Evolutionary conservation across 1,140 invertebrate species (phyloP).

Genomic region (Hetaerina americana): DNA sequence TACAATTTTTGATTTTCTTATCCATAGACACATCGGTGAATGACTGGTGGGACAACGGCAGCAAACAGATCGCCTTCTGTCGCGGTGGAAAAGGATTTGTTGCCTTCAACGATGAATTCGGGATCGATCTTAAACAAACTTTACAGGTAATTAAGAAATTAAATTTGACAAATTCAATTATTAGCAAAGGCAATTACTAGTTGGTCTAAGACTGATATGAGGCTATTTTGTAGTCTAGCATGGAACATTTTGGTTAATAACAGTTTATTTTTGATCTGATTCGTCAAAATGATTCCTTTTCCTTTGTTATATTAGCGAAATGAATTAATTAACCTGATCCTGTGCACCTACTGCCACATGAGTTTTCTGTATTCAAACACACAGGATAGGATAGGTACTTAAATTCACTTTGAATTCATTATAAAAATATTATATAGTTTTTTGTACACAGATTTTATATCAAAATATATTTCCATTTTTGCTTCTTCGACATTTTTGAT

Average conservation of each 20-base stretch:
- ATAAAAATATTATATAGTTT: not conserved
- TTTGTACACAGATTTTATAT: not conserved
- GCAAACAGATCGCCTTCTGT: constrained; percentile 63
- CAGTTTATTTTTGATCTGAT: not conserved
- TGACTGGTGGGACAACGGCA: constrained; percentile 60
- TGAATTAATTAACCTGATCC: not conserved
- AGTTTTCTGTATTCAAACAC: not conserved
- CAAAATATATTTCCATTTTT: not conserved
- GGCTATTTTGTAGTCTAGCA: no score
- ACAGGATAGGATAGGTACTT: not conserved
- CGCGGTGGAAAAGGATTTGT: constrained; percentile 55
- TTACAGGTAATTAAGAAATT: constrained; percentile 29
- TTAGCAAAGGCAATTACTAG: no score
- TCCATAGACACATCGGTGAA: constrained; percentile 24
- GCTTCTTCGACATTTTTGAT: not conserved
- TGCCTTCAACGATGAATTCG: constrained; percentile 51
- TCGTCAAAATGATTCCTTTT: not conserved
- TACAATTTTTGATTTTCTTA: no score
- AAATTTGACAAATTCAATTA: not conserved
- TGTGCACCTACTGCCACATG: not conserved
- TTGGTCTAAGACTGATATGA: no score
- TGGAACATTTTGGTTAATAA: not conserved
- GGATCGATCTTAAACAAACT: constrained; percentile 35
- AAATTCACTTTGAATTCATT: not conserved
- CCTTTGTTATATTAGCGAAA: not conserved